Percentiles rank a stretch among this genome's conserved stretches.
Evolutionary conservation across 2,113 vertebrate genomes (phyloP).

Genomic region (Anolis carolinensis): DNA sequence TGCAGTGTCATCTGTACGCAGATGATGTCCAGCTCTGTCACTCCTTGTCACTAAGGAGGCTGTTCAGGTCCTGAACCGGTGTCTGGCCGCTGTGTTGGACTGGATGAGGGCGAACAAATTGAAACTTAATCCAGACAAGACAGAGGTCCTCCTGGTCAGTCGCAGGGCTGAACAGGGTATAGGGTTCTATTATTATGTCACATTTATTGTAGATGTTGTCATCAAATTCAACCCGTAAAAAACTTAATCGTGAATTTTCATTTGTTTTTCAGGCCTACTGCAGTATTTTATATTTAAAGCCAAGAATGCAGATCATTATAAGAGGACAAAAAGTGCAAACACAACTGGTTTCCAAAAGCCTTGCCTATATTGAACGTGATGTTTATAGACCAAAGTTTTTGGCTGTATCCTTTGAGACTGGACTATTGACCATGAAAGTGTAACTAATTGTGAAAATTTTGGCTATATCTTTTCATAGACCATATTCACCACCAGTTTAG

Average conservation of each 20-base stretch:
- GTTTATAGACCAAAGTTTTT: constrained; percentile 87
- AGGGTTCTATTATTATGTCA: background rate
- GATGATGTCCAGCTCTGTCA: too few species aligned
- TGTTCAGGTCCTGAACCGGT: too few species aligned
- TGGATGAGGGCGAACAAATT: too few species aligned
- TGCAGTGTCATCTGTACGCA: too few species aligned
- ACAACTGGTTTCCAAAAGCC: constrained; percentile 92
- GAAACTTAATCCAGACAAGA: too few species aligned
- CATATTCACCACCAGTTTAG: background rate
- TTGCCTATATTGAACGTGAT: constrained; percentile 85
- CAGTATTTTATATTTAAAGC: constrained; percentile 96
- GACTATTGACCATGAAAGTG: background rate
- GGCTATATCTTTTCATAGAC: background rate
- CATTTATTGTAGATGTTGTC: background rate
- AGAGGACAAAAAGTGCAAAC: constrained; percentile 92
- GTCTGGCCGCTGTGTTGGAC: too few species aligned
- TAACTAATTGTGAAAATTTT: background rate
- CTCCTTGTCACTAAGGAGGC: too few species aligned
- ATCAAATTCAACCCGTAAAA: background rate
- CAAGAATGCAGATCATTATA: constrained; percentile 92
- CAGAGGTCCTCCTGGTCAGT: too few species aligned
- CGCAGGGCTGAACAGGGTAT: too few species aligned
- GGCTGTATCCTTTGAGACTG: constrained; percentile 83
- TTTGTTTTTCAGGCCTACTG: constrained; percentile 87
- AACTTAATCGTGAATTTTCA: background rate